Evolutionary conservation across 64 coral and sea anemone genomes (phyloP), one percentile per base, ranked within the genome.

Genomic region (Porites lutea): DNA sequence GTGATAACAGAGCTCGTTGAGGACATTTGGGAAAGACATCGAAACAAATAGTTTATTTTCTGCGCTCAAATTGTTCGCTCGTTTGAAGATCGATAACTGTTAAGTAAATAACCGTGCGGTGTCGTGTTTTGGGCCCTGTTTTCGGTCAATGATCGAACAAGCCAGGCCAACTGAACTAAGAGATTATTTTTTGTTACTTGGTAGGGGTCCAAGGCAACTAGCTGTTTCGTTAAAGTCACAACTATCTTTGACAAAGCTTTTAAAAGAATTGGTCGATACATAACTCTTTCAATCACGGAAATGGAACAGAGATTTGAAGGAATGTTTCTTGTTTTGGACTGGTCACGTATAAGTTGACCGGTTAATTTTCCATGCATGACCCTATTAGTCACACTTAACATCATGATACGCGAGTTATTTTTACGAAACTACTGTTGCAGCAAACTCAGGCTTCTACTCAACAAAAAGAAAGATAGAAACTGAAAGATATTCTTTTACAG

Each of bases 11-110:
- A 59, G 43, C 6, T 37, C 27, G 3, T 84, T 64, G 47, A 5
- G 27, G 59, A 84, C 81, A 84, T 84, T 84, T 84, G 81, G 81
- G 69, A 84, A 84, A 84, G 16, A 13, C 63, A 84, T 84, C 81
- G 81, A 52, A 9, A 51, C 0, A 12, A 68, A 6, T 68, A 84
- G 81, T 68, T 84, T 68, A 84, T 19, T 84, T 84, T 67, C 49
- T 19, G 44, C 19, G 18, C 18, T 84, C 22, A 5, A 76, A 84
- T 15, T 48, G 18, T 20, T 10, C 27, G 23, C 66, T 66, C 13
- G 52, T 69, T 48, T 66, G 16, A n/a, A n/a, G 62, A 67, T 46
- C 18, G 61, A 68, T 46, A 66, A 21, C 13, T 7, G 81, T 48
- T 51, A 84, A 67, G 47, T 69, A 51, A 52, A 51, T 61, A 61